A percentile compares a stretch with the other conserved stretches of the same genome.
These are phyloP conservation scores for Melipona beecheii DNA, from an alignment of 2,888 invertebrate genomes.

Conservation along the genomic window DNA sequence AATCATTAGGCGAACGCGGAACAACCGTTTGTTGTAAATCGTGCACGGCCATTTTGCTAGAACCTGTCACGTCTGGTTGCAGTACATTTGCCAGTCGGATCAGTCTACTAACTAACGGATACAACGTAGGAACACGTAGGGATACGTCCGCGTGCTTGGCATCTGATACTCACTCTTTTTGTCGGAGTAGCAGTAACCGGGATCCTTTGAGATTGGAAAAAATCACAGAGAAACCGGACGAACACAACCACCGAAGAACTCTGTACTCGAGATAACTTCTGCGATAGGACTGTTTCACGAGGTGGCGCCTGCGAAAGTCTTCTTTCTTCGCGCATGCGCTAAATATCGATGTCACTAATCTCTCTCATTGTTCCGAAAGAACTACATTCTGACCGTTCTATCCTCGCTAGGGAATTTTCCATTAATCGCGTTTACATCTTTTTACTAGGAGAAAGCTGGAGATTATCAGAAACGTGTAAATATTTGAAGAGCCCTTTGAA, in stretches of 20 bases:
- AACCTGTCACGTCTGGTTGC: constrained; percentile 78
- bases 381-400: background rate
- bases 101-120: constrained; percentile 3
- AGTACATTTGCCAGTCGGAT: constrained; percentile 50
- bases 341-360: constrained; percentile 42
- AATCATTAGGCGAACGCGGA: constrained; percentile 43
- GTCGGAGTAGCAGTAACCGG: constrained; percentile 65
- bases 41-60: constrained; percentile 82
- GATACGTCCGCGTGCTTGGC: background rate
- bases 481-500: background rate
- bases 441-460: background rate
- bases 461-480: background rate
- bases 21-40: constrained; percentile 79
- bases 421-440: background rate
- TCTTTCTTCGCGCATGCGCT: constrained; percentile 71
- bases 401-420: constrained; percentile 24
- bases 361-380: constrained; percentile 3
- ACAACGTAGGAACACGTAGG: background rate
- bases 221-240: constrained; percentile 71
- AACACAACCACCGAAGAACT: constrained; percentile 74
- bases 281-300: constrained; percentile 77
- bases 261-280: constrained; percentile 76
- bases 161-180: constrained; percentile 72
- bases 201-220: constrained; percentile 64
- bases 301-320: constrained; percentile 72